Evolutionary conservation across 2,797 vertebrate species (phyloP).

Genomic region (Mormyrops boulengeri): DNA sequence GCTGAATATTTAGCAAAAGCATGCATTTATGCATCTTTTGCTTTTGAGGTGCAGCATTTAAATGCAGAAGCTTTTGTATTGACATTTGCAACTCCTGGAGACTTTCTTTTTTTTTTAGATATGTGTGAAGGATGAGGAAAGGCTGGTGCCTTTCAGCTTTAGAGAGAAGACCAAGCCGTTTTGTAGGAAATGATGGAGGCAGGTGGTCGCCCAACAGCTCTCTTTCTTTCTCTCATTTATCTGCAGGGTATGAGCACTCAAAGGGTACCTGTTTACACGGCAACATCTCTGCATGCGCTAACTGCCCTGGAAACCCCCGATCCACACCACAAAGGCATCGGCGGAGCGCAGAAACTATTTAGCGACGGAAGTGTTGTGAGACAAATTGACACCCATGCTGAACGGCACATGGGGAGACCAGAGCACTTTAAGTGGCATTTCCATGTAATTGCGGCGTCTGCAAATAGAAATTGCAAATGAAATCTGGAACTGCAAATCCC

Average conservation of each 20-base stretch:
- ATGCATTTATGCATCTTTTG: background rate
- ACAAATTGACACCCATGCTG: conserved; percentile 20
- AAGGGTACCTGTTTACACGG: background rate
- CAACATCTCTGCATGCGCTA: conserved; percentile 11
- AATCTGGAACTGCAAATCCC: conserved; percentile 18
- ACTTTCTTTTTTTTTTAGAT: background rate
- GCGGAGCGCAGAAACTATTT: background rate
- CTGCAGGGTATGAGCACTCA: background rate
- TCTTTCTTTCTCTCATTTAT: background rate
- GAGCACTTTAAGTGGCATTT: conserved; percentile 14
- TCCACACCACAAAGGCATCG: background rate
- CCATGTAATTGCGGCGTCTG: background rate
- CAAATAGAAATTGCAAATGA: conserved; percentile 21
- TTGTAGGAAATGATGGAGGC: background rate
- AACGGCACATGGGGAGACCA: background rate
- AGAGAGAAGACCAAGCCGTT: background rate
- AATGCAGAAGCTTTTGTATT: background rate
- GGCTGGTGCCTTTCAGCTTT: background rate
- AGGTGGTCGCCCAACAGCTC: background rate
- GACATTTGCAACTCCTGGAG: background rate
- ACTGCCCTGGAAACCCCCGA: background rate
- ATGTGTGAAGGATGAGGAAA: background rate
- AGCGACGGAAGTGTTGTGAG: conserved; percentile 13
- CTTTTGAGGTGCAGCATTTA: background rate
- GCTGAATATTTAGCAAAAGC: background rate